Evolutionary conservation across 2,888 invertebrate genomes (phyloP).

Genomic region (Prostheceraeus crozeri): DNA sequence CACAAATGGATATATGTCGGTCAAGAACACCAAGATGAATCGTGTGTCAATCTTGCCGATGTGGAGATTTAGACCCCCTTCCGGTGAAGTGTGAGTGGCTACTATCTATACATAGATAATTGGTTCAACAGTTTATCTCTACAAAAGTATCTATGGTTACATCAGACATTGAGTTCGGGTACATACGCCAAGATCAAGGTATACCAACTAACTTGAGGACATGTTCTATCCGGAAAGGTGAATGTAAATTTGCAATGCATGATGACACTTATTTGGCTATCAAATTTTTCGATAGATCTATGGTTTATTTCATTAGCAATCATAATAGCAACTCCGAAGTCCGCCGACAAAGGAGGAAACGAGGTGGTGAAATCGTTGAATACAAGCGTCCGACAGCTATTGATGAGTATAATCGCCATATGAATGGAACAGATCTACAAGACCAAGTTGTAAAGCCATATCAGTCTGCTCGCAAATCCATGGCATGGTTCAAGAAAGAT

Average conservation of each 20-base stretch:
- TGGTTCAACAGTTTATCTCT: conserved; percentile 10
- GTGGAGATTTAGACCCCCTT: too few relatives aligned
- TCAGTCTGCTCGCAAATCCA: conserved; percentile 20
- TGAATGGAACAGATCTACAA: conserved; percentile 24
- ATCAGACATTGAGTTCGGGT: conserved; percentile 4
- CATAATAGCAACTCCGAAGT: conserved; percentile 12
- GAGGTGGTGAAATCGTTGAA: conserved; percentile 2
- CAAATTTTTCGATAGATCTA: conserved; percentile 6
- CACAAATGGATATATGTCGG: too few relatives aligned
- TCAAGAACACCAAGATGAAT: too few relatives aligned
- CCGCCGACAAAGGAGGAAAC: background rate
- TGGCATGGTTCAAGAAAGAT: conserved; percentile 20
- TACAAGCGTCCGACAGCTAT: background rate
- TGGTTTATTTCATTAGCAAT: conserved; percentile 18
- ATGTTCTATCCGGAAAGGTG: conserved; percentile 6
- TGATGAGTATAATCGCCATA: conserved; percentile 12
- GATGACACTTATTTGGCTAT: conserved; percentile 14
- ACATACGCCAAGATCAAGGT: too few relatives aligned
- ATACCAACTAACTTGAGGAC: too few relatives aligned
- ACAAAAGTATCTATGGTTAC: background rate
- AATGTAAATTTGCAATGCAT: conserved; percentile 20
- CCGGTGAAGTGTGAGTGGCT: too few relatives aligned
- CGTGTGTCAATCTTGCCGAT: too few relatives aligned
- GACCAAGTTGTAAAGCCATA: too few relatives aligned
- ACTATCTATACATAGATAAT: conserved; percentile 18